Evolutionary conservation across 2,113 vertebrate genomes (phyloP).

Genomic region (Mirounga angustirostris): DNA sequence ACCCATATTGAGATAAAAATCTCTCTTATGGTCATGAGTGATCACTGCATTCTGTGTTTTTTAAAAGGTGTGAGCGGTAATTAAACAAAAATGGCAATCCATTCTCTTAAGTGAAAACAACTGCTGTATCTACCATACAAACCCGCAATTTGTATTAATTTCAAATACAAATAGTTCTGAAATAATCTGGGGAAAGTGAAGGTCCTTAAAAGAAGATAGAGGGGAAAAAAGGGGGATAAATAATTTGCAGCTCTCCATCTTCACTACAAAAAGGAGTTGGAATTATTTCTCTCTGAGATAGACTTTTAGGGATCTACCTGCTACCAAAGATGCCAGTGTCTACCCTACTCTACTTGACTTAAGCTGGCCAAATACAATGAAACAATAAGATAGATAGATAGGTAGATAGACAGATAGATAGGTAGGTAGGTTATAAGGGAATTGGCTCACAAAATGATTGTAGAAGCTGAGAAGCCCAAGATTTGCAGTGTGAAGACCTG

Average conservation of each 20-base stretch:
- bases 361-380: background rate
- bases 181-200: background rate
- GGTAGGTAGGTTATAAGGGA: background rate
- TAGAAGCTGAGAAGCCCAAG: background rate
- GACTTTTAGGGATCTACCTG: background rate
- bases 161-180: background rate
- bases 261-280: background rate
- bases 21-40: background rate
- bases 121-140: background rate
- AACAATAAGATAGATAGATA: background rate
- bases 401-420: background rate
- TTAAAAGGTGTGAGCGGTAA: background rate
- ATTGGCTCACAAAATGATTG: background rate
- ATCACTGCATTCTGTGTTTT: background rate
- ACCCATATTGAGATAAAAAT: background rate
- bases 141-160: background rate
- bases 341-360: background rate
- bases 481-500: background rate
- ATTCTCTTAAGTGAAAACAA: constrained; percentile 19
- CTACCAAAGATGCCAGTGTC: background rate
- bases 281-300: background rate
- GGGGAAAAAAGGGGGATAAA: background rate
- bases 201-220: background rate
- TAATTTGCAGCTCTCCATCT: background rate
- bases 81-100: background rate